phyloP scores from a whole-genome alignment of 2,888 invertebrate genomes.

The Brachyptera risi region DNA sequence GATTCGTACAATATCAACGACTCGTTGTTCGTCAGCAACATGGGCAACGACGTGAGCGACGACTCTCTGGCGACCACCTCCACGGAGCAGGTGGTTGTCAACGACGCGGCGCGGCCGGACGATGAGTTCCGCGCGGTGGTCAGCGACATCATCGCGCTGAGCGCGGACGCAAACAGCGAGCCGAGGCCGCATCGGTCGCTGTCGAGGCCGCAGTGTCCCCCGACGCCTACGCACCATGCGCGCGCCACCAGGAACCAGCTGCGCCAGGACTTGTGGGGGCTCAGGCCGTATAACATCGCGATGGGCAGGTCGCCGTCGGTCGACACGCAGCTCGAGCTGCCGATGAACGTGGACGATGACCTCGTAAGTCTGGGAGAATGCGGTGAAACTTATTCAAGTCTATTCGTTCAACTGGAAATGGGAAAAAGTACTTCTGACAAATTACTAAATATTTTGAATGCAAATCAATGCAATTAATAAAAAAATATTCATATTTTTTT shows the following conservation, averaged over 20 bases:
- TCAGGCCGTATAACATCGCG: not conserved
- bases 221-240: constrained; percentile 84
- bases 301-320: not conserved
- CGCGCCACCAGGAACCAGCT: constrained; percentile 45
- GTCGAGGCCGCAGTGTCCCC: constrained; percentile 72
- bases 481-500: too few relatives aligned
- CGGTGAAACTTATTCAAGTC: too few relatives aligned
- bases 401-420: too few relatives aligned
- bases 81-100: not conserved
- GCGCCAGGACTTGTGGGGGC: constrained; percentile 41
- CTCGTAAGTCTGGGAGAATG: too few relatives aligned
- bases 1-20: not conserved
- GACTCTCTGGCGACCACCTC: constrained; percentile 7
- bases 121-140: constrained; percentile 6
- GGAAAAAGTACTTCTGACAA: too few relatives aligned
- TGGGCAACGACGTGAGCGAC: not conserved
- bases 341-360: not conserved
- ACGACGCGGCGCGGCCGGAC: not conserved
- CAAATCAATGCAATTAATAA: too few relatives aligned
- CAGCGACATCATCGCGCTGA: constrained; percentile 1
- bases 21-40: not conserved
- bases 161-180: constrained; percentile 20
- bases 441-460: too few relatives aligned
- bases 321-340: not conserved
- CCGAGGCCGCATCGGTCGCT: constrained; percentile 58